Percentiles rank a stretch among this genome's conserved stretches.
Evolutionary conservation across 2,888 invertebrate genomes (phyloP).

Genomic region (Gortyna flavago): DNA sequence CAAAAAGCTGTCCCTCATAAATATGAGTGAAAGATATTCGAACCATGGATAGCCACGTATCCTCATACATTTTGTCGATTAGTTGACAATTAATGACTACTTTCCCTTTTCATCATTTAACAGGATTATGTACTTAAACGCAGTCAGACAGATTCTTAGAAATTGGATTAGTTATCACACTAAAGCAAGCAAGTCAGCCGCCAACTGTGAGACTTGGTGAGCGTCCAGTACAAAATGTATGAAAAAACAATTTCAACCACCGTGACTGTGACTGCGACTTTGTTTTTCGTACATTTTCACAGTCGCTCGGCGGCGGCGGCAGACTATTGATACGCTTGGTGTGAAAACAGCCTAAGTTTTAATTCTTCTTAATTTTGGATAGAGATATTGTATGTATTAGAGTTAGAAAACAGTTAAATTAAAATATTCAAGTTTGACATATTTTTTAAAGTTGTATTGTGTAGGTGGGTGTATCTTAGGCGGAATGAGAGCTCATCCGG

Average conservation of each 20-base stretch:
- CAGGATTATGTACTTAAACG: background rate
- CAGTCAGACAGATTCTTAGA: conserved; percentile 1
- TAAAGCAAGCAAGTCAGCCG: too few species aligned
- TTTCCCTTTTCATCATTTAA: background rate
- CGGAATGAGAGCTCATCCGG: conserved; percentile 35
- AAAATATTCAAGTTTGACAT: conserved; percentile 36
- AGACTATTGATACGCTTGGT: too few species aligned
- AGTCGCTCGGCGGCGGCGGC: too few species aligned
- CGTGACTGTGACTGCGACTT: too few species aligned
- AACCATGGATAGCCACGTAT: background rate
- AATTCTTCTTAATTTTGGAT: conserved; percentile 8
- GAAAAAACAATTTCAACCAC: background rate
- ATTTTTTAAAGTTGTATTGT: conserved; percentile 42
- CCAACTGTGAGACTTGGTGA: too few species aligned
- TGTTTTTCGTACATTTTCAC: background rate
- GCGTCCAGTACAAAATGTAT: background rate
- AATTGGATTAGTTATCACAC: conserved; percentile 17
- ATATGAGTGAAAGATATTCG: background rate
- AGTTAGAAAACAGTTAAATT: conserved; percentile 29
- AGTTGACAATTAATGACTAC: background rate
- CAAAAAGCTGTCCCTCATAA: conserved; percentile 1
- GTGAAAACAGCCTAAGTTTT: background rate
- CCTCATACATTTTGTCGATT: background rate
- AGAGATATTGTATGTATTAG: conserved; percentile 6
- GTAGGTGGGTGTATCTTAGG: conserved; percentile 36